Conservation (phyloP, 2,797 vertebrate genomes). For the Otus scops region DNA sequence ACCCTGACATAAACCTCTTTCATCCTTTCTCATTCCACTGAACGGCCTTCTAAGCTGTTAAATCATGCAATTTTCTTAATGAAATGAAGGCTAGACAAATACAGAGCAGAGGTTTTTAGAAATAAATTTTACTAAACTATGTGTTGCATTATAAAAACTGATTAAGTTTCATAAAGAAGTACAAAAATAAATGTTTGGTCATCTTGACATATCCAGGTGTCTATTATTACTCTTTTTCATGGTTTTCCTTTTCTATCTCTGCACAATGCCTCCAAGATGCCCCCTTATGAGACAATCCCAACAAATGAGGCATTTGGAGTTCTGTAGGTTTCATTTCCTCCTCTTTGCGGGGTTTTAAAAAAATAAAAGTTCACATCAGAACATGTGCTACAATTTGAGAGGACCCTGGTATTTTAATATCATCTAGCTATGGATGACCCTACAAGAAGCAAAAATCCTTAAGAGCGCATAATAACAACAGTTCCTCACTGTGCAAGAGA, state of each 20-base stretch:
- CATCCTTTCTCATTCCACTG: slow-evolving; percentile 40
- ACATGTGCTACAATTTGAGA: not conserved
- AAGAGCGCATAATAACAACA: accelerated
- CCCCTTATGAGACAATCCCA: not conserved
- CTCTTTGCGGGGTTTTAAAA: not conserved
- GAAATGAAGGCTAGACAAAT: slow-evolving; percentile 22
- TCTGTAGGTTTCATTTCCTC: not conserved
- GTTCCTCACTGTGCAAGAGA: accelerated
- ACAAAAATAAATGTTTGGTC: not conserved
- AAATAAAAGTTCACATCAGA: not conserved
- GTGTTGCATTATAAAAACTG: not conserved
- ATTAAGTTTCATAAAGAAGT: not conserved
- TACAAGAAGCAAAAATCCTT: not conserved
- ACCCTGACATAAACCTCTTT: slow-evolving; percentile 55
- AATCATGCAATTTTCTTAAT: slow-evolving; percentile 62
- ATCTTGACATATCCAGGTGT: not conserved
- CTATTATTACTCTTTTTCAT: not conserved
- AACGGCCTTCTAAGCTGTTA: slow-evolving; percentile 45
- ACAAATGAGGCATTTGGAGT: not conserved
- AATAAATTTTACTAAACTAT: not conserved
- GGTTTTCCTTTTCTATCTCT: not conserved
- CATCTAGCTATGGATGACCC: not conserved
- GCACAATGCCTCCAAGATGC: not conserved
- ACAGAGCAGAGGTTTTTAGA: not conserved
- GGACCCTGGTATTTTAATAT: not conserved